Conservation (phyloP, 1,140 invertebrate species). For the Nephotettix cincticeps region DNA sequence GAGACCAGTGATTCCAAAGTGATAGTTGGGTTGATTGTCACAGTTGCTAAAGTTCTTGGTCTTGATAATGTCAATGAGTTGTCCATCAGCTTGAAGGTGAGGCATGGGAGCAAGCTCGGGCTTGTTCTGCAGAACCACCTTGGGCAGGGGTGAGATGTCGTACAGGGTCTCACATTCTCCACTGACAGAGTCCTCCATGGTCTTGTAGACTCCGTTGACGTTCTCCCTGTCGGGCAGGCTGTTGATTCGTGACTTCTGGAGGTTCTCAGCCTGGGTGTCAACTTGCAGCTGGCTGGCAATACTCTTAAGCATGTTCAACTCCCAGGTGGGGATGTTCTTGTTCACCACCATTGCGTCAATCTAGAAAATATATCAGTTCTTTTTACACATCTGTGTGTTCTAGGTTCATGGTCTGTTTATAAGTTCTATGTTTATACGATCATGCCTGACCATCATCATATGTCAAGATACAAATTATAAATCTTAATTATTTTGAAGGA, state of each 20-base stretch:
- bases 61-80: constrained; percentile 61
- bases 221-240: constrained; percentile 50
- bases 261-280: constrained; percentile 54
- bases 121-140: constrained; percentile 48
- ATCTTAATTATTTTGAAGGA: no score
- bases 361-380: constrained; percentile 15
- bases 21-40: constrained; percentile 57
- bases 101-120: constrained; percentile 55
- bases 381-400: no score
- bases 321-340: constrained; percentile 53
- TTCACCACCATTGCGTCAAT: constrained; percentile 56
- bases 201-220: constrained; percentile 40
- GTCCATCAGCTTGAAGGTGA: constrained; percentile 48
- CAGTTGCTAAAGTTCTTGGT: constrained; percentile 64
- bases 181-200: constrained; percentile 54
- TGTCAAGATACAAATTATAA: no score
- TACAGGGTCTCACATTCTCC: constrained; percentile 68
- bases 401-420: no score
- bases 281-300: constrained; percentile 63
- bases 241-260: constrained; percentile 48
- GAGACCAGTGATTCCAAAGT: constrained; percentile 56
- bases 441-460: no score
- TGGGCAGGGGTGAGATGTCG: constrained; percentile 57
- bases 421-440: no score
- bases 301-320: constrained; percentile 67